These are phyloP conservation scores for Colius striatus DNA, from an alignment of 2,113 vertebrate species.

Conservation along the genomic window DNA sequence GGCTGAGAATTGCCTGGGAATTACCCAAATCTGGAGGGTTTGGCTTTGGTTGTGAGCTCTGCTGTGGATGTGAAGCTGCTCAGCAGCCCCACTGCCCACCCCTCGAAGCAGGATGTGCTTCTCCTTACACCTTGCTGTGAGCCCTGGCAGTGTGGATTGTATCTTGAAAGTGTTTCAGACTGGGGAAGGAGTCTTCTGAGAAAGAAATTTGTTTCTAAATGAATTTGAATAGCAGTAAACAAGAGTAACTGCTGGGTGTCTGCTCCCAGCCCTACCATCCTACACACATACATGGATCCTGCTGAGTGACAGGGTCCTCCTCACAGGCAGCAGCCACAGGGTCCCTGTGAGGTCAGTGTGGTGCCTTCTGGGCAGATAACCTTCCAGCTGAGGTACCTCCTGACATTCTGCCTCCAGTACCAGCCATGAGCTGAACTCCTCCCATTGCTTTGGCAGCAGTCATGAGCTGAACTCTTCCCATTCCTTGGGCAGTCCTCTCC, in stretches of 20 bases:
- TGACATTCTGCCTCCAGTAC: background rate
- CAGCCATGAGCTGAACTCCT: rapidly evolving
- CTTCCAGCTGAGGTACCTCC: background rate
- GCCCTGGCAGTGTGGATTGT: background rate
- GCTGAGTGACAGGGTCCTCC: rapidly evolving
- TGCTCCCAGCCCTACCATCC: background rate
- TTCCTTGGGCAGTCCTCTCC: background rate
- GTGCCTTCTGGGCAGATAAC: background rate
- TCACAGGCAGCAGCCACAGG: too few species aligned
- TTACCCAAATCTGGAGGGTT: background rate
- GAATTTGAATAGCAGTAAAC: background rate
- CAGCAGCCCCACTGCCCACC: background rate
- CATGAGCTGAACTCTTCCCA: rapidly evolving
- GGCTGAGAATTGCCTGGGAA: background rate
- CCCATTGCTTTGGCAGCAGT: background rate
- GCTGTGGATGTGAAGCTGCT: background rate
- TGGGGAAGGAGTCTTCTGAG: background rate
- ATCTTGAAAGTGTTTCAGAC: background rate
- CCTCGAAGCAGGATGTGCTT: background rate
- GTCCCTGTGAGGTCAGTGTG: background rate
- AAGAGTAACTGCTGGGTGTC: background rate
- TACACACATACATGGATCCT: rapidly evolving
- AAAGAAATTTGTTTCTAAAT: background rate
- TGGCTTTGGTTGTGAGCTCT: background rate
- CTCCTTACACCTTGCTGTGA: background rate